Percentiles rank a stretch among this genome's conserved stretches.
phyloP scores from a whole-genome alignment of 2,888 invertebrate genomes.

The Cerastoderma edule region DNA sequence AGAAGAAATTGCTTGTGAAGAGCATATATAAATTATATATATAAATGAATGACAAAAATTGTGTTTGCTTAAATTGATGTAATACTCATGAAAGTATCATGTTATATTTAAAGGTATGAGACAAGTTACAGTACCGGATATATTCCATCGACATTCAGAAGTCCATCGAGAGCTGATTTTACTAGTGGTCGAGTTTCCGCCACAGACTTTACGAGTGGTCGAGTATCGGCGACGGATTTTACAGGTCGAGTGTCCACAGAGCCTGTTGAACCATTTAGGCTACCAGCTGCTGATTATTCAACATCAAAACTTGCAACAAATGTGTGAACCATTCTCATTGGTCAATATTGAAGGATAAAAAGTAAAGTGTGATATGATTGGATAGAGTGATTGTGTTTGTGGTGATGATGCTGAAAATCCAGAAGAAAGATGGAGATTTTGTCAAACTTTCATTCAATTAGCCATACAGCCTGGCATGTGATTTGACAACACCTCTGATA shows the following conservation, averaged over 20 bases:
- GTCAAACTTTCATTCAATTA: not conserved
- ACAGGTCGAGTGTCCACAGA: slow-evolving; percentile 59
- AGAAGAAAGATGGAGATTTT: too few relatives aligned
- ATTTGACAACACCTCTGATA: too few relatives aligned
- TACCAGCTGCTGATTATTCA: slow-evolving; percentile 71
- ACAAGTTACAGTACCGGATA: slow-evolving; percentile 66
- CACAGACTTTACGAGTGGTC: slow-evolving; percentile 48
- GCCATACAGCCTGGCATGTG: too few relatives aligned
- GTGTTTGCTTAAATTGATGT: too few relatives aligned
- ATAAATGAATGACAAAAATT: not conserved
- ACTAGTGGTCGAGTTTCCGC: slow-evolving; percentile 47
- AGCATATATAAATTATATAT: not conserved
- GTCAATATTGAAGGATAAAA: slow-evolving; percentile 21
- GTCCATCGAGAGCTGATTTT: slow-evolving; percentile 66
- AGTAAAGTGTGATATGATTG: slow-evolving; percentile 56
- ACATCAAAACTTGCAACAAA: slow-evolving; percentile 77
- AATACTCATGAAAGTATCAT: too few relatives aligned
- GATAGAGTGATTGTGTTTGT: slow-evolving; percentile 29
- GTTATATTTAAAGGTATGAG: slow-evolving; percentile 55
- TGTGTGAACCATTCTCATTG: slow-evolving; percentile 67
- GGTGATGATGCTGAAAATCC: not conserved
- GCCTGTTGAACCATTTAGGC: slow-evolving; percentile 62
- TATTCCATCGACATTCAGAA: slow-evolving; percentile 67
- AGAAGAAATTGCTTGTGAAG: too few relatives aligned
- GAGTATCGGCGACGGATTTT: slow-evolving; percentile 57